phyloP scores from a whole-genome alignment of 1,140 invertebrate species.

The Paracyclopina nana region DNA sequence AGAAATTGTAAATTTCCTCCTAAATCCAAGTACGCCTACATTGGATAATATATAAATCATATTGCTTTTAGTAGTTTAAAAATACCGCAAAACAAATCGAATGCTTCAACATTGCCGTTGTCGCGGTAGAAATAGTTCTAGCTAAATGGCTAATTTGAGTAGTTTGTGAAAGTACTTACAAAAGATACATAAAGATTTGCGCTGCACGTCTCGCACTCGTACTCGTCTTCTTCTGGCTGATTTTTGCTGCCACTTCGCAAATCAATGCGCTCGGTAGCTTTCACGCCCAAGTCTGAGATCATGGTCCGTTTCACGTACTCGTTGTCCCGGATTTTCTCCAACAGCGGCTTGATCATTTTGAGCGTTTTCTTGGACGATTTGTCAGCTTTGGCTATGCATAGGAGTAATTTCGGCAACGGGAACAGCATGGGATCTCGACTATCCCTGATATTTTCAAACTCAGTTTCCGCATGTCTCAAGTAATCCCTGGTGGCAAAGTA shows the following conservation, averaged over 20 bases:
- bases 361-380: conserved; percentile 43
- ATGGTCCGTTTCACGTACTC: conserved; percentile 18
- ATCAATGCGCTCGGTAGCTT: conserved; percentile 4
- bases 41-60: not conserved
- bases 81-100: not conserved
- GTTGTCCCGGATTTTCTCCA: conserved; percentile 18
- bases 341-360: conserved; percentile 27
- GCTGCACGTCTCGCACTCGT: conserved; percentile 56
- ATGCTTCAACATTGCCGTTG: not conserved
- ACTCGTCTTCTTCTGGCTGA: conserved; percentile 41
- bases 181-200: conserved; percentile 56
- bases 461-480: conserved; percentile 29
- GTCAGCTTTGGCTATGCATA: conserved; percentile 50
- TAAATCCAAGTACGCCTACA: conserved; percentile 3
- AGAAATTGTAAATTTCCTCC: conserved; percentile 16
- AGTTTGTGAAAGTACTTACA: conserved; percentile 29
- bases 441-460: conserved; percentile 45
- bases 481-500: conserved; percentile 71
- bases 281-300: conserved; percentile 18
- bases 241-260: conserved; percentile 24
- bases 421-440: conserved; percentile 80
- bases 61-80: not conserved
- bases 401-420: conserved; percentile 59
- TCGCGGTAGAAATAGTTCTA: not conserved
- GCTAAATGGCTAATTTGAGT: not conserved